Conservation (phyloP, 2,113 vertebrate species). For the Erinaceus europaeus region DNA sequence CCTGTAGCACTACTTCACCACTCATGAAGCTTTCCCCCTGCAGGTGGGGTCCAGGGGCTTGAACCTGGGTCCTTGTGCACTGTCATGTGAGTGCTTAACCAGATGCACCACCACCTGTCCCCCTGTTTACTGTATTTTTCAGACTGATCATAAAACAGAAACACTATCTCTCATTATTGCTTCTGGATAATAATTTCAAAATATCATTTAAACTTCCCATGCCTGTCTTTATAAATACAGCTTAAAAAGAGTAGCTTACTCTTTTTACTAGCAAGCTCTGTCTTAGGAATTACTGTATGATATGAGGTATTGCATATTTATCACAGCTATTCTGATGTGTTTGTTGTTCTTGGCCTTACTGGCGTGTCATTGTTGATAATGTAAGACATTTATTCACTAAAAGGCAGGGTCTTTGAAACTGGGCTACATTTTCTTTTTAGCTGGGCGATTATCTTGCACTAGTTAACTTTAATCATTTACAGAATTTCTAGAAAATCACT, state of each 20-base stretch:
- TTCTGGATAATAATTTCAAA: neutral
- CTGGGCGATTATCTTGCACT: constrained; percentile 77
- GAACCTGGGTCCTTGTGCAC: too few species aligned
- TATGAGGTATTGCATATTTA: neutral
- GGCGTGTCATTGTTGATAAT: neutral
- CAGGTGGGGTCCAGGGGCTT: too few species aligned
- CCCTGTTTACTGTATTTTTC: too few species aligned
- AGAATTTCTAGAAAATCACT: constrained; percentile 78
- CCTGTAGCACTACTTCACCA: too few species aligned
- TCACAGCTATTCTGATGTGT: neutral
- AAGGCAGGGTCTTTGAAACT: constrained; percentile 66
- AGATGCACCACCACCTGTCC: too few species aligned
- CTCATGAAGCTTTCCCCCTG: too few species aligned
- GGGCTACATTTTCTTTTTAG: constrained; percentile 62
- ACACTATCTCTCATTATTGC: neutral
- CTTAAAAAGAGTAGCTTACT: neutral
- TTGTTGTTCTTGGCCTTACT: neutral
- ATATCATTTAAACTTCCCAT: neutral
- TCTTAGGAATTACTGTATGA: neutral
- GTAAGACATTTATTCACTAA: constrained; percentile 60
- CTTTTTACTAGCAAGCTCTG: neutral
- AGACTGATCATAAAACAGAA: neutral
- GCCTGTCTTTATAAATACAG: neutral
- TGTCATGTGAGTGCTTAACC: too few species aligned
- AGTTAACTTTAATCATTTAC: constrained; percentile 78